Percentiles rank a stretch among this genome's conserved stretches.
Conservation (phyloP, 2,113 vertebrate species). For the Poeciliopsis turrubarensis region DNA sequence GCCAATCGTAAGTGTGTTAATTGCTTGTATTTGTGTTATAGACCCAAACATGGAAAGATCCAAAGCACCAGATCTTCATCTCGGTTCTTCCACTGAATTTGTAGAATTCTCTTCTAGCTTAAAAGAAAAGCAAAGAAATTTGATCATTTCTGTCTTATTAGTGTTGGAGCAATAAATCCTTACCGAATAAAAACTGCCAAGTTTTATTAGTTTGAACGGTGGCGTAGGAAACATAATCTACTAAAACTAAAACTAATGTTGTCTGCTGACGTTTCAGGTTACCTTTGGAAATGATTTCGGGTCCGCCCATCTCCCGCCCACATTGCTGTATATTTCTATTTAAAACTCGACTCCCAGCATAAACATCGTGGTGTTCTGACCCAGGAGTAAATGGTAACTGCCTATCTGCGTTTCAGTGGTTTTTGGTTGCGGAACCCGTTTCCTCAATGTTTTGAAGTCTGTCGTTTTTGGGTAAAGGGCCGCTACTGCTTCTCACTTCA, state of each 20-base stretch:
- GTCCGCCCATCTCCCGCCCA: background rate
- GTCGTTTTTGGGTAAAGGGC: slow-evolving; percentile 32
- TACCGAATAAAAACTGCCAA: background rate
- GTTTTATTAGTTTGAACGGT: background rate
- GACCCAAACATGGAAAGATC: background rate
- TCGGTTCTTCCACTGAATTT: background rate
- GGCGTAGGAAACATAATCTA: background rate
- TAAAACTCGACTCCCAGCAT: slow-evolving; percentile 18
- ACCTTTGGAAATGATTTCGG: background rate
- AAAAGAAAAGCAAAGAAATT: background rate
- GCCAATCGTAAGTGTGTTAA: too few relatives aligned
- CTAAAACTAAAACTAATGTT: slow-evolving; percentile 2
- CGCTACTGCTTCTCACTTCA: slow-evolving; percentile 35
- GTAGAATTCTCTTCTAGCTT: background rate
- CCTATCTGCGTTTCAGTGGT: slow-evolving; percentile 39
- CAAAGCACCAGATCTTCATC: background rate
- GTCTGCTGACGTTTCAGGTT: slow-evolving; percentile 11
- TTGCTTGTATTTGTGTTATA: background rate
- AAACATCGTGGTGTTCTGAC: slow-evolving; percentile 25
- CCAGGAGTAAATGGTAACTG: slow-evolving; percentile 14
- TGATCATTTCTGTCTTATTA: background rate
- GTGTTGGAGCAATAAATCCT: background rate
- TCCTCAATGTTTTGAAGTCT: slow-evolving; percentile 32
- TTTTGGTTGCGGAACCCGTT: slow-evolving; percentile 24
- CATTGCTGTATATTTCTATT: background rate